Evolutionary conservation across 2,113 vertebrate species (phyloP), one percentile per base, ranked within the genome.

Genomic region (Naja naja): DNA sequence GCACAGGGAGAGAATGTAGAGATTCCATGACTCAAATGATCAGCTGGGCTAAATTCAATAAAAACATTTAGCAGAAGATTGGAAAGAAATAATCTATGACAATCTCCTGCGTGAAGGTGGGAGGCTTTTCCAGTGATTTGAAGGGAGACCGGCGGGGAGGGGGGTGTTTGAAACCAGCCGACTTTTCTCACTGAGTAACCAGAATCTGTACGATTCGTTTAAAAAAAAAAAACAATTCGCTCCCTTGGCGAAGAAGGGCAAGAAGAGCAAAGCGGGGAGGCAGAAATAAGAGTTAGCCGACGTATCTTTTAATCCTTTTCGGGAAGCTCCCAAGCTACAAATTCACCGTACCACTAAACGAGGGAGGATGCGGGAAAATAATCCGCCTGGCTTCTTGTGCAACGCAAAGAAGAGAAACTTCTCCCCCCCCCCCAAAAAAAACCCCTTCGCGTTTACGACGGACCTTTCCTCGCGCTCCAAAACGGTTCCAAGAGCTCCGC

Each of bases 121-220:
- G 69, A 43, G 49, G 22, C 45, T 88, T 49, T 34, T 22, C 88
- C 88, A 10, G 39, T 87, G 52, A 30, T 22, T 25, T 18, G 52
- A 25, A 45, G 55, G 12, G 18, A 39, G 43, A 87, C 16, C 90
- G 25, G n/a, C 53, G 58, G 43, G 1, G 64, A 47, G 45, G 60
- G 52, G 87, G 9, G 16, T 56, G 56, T 91, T 58, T 55, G 30
- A 11, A 47, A 23, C 23, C 23, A 91, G 87, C 49, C 85, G 53
- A 93, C 85, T 58, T 90, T 85, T 93, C 90, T 89, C 92, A 87
- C 3, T 54, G 87, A 88, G 47, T 34, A 25, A 69, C 88, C 93
- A 90, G 81, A 89, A 86, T 85, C 87, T 86, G 6, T 49, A 69
- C 25, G 3, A 86, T 43, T 52, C 30, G 22, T 85, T 23, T 1